These are phyloP conservation scores for Drosophila micromelanica DNA, from an alignment of 1,140 invertebrate genomes.

Conservation along the genomic window DNA sequence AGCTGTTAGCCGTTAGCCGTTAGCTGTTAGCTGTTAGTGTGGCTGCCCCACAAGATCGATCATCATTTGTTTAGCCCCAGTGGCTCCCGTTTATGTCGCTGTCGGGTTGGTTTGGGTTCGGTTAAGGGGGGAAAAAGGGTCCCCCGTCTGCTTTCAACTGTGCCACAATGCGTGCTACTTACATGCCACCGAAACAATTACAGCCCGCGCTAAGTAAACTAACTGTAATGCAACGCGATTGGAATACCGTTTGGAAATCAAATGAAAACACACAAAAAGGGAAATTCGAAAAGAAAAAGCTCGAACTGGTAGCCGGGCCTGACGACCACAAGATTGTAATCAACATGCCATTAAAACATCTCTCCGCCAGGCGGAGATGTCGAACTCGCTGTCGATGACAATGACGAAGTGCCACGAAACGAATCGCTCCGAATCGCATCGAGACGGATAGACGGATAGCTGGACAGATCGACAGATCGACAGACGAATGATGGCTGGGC, in stretches of 20 bases:
- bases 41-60: slow-evolving; percentile 65
- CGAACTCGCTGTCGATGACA: slow-evolving; percentile 71
- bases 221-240: slow-evolving; percentile 78
- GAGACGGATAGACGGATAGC: slow-evolving; percentile 31
- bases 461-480: slow-evolving; percentile 21
- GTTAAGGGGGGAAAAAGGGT: background rate
- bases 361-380: slow-evolving; percentile 62
- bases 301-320: background rate
- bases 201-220: slow-evolving; percentile 80
- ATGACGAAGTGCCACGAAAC: slow-evolving; percentile 75
- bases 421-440: slow-evolving; percentile 53
- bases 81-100: slow-evolving; percentile 75
- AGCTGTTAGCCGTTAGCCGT: background rate
- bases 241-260: slow-evolving; percentile 69
- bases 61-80: slow-evolving; percentile 75
- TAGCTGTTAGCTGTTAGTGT: background rate
- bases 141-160: too few relatives aligned
- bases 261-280: slow-evolving; percentile 16
- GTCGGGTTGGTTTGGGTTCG: background rate
- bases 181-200: slow-evolving; percentile 83
- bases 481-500: background rate
- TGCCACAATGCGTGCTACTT: slow-evolving; percentile 77
- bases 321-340: slow-evolving; percentile 81
- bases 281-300: slow-evolving; percentile 64
- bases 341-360: slow-evolving; percentile 82